A percentile compares a stretch with the other conserved stretches of the same genome.
phyloP scores from a whole-genome alignment of 2,888 invertebrate genomes.

The Selenia dentaria region DNA sequence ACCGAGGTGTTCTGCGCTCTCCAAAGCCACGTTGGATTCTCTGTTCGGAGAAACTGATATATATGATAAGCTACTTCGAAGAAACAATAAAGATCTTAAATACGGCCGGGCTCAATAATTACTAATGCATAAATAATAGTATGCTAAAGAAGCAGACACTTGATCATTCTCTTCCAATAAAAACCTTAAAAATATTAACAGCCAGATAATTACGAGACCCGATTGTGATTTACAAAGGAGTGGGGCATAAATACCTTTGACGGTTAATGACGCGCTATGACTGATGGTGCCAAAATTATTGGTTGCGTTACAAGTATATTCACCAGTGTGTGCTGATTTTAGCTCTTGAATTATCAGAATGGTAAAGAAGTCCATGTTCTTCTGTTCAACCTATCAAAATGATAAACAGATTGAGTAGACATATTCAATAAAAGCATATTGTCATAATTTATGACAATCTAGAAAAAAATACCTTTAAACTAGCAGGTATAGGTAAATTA shows the following conservation, averaged over 20 bases:
- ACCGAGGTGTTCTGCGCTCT: constrained; percentile 91
- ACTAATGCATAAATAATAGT: no score
- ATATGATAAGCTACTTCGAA: constrained; percentile 66
- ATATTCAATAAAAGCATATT: background rate
- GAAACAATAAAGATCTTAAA: constrained; percentile 25
- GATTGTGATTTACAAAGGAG: background rate
- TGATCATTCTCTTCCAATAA: no score
- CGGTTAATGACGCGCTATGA: constrained; percentile 87
- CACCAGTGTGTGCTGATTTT: constrained; percentile 87
- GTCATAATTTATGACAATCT: constrained; percentile 12
- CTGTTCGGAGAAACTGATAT: constrained; percentile 83
- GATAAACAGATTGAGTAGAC: no score
- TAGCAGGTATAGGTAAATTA: constrained; percentile 85
- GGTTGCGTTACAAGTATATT: constrained; percentile 89
- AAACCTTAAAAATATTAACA: no score
- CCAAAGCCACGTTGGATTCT: constrained; percentile 90
- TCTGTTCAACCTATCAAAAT: constrained; percentile 84
- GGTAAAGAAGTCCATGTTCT: constrained; percentile 89
- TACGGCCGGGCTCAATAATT: background rate
- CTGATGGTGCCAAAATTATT: constrained; percentile 89
- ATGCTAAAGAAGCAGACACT: no score
- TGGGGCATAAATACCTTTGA: constrained; percentile 84
- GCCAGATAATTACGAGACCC: background rate
- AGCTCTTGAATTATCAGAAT: constrained; percentile 89
- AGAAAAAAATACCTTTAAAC: constrained; percentile 77